Evolutionary conservation across 2,888 invertebrate genomes (phyloP).

Genomic region (Tipula helvola): DNA sequence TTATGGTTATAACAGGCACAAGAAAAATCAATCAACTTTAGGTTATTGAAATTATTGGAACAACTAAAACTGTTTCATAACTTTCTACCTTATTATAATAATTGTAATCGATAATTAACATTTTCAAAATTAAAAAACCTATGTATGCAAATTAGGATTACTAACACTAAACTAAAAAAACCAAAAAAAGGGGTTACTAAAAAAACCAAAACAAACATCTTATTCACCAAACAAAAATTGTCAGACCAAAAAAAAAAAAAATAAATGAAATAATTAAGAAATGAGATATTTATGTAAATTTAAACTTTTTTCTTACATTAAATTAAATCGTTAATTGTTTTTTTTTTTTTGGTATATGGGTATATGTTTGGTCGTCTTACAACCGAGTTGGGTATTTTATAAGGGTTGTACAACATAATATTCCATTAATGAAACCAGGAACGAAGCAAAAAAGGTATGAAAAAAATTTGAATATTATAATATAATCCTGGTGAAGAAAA

Average conservation of each 20-base stretch:
- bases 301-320: background rate
- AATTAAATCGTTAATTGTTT: constrained; percentile 4
- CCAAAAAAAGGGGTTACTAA: background rate
- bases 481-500: background rate
- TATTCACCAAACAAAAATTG: background rate
- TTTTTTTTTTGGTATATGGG: background rate
- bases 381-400: background rate
- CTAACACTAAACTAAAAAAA: background rate
- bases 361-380: background rate
- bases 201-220: background rate
- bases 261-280: background rate
- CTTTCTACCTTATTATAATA: background rate
- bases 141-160: background rate
- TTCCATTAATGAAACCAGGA: background rate
- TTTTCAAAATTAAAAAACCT: background rate
- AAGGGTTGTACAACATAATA: background rate
- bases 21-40: background rate
- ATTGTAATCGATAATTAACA: background rate
- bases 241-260: background rate
- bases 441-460: background rate
- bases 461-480: background rate
- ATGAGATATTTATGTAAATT: constrained; percentile 4
- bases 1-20: no score
- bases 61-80: background rate
- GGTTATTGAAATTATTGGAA: background rate